Conservation (phyloP, 2,888 invertebrate species). For the Acrocera orbiculus region DNA sequence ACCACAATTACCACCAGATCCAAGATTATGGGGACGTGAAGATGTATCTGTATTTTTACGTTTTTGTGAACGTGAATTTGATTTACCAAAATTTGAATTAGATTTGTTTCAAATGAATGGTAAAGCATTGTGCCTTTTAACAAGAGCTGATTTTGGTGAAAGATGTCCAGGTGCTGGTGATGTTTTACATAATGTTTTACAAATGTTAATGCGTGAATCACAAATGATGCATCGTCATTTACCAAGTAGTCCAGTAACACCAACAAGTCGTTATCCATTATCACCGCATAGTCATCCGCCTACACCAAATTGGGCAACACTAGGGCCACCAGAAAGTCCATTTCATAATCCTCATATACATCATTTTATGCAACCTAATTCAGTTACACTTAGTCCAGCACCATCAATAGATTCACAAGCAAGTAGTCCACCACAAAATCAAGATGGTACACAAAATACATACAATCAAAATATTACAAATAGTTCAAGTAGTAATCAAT, state of each 20-base stretch:
- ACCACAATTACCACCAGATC: slow-evolving; percentile 67
- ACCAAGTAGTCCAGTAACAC: slow-evolving; percentile 66
- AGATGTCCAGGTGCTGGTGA: slow-evolving; percentile 87
- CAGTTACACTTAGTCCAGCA: slow-evolving; percentile 78
- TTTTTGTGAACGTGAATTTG: slow-evolving; percentile 86
- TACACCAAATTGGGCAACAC: slow-evolving; percentile 54
- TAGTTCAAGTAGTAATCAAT: slow-evolving; percentile 55
- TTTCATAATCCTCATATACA: slow-evolving; percentile 42
- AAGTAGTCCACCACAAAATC: slow-evolving; percentile 71
- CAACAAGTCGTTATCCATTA: slow-evolving; percentile 62
- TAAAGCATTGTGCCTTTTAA: slow-evolving; percentile 82
- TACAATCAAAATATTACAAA: slow-evolving; percentile 24
- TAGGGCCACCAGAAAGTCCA: slow-evolving; percentile 33
- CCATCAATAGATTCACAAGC: slow-evolving; percentile 77
- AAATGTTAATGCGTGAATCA: slow-evolving; percentile 68
- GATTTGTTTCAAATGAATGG: slow-evolving; percentile 95
- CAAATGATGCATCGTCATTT: slow-evolving; percentile 60
- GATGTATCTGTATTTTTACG: slow-evolving; percentile 74
- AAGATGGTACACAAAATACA: slow-evolving; percentile 20
- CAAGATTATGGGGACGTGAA: slow-evolving; percentile 76
- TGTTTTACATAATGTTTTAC: slow-evolving; percentile 81
- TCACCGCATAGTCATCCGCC: slow-evolving; percentile 69
- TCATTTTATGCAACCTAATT: slow-evolving; percentile 64
- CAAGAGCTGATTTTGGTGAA: slow-evolving; percentile 76
- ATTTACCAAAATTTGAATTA: slow-evolving; percentile 77